Evolutionary conservation across 2,888 invertebrate species (phyloP).

Genomic region (Eupithecia tripunctaria): DNA sequence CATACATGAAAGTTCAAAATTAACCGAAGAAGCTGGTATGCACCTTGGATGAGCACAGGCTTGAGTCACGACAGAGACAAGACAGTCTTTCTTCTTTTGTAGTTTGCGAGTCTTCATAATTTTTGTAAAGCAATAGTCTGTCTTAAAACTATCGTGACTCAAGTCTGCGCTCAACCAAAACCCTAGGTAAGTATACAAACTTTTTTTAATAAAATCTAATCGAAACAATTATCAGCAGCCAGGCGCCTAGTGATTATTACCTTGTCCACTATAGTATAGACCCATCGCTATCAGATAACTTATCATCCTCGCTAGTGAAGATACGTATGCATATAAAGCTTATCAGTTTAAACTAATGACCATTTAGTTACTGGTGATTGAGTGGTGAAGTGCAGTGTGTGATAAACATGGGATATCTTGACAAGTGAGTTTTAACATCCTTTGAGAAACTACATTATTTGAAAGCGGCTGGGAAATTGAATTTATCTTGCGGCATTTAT

Average conservation of each 20-base stretch:
- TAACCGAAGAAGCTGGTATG: no score
- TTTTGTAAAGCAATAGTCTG: no score
- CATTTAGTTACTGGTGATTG: slow-evolving; percentile 37
- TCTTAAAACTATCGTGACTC: no score
- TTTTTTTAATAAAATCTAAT: not conserved
- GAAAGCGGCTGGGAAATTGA: not conserved
- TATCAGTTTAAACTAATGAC: slow-evolving; percentile 38
- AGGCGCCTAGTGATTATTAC: slow-evolving; percentile 26
- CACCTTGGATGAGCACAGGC: no score
- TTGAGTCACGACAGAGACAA: no score
- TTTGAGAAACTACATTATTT: not conserved
- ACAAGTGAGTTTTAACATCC: slow-evolving; percentile 32
- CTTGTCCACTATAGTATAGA: slow-evolving; percentile 29
- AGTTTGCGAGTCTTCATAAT: no score
- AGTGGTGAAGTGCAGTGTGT: slow-evolving; percentile 37
- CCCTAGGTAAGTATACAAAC: no score
- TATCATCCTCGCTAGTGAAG: slow-evolving; percentile 36
- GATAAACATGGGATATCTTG: slow-evolving; percentile 34
- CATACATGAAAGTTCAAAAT: no score
- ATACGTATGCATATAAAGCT: slow-evolving; percentile 40
- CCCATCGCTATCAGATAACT: slow-evolving; percentile 36
- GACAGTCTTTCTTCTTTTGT: no score
- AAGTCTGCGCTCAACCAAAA: no score
- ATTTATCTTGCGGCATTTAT: not conserved
- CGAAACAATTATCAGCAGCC: not conserved